Evolutionary conservation across 2,113 vertebrate species (phyloP).

Genomic region (Tapirus terrestris): DNA sequence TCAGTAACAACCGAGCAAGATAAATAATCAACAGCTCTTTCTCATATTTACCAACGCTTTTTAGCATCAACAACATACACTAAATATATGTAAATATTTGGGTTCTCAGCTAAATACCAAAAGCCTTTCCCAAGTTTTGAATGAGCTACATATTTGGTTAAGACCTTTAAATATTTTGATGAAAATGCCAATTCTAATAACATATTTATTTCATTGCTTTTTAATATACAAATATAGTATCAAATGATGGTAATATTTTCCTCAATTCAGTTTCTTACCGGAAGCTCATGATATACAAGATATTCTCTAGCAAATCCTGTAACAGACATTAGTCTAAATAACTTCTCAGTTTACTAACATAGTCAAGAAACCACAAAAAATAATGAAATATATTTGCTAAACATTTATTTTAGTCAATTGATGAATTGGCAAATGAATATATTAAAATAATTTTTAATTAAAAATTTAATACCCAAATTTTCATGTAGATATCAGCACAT

Average conservation of each 20-base stretch:
- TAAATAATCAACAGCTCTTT: background rate
- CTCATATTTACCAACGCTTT: background rate
- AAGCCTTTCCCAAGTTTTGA: background rate
- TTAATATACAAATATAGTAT: background rate
- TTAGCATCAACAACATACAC: background rate
- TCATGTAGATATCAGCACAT: background rate
- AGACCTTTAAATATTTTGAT: background rate
- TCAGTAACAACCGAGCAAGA: background rate
- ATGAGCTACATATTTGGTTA: background rate
- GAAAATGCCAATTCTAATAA: background rate
- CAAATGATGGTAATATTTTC: background rate
- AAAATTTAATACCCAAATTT: background rate
- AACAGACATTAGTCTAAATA: background rate
- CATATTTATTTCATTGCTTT: background rate
- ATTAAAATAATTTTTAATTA: background rate
- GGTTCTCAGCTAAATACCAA: background rate
- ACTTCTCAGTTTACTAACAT: background rate
- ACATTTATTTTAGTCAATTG: background rate
- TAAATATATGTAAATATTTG: background rate
- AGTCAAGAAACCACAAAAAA: background rate
- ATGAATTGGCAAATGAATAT: background rate
- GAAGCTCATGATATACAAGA: background rate
- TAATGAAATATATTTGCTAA: background rate
- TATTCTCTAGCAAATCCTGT: background rate
- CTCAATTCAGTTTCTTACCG: background rate